phyloP scores from a whole-genome alignment of 2,113 vertebrate species.

The Mesembrinibis cayennensis region DNA sequence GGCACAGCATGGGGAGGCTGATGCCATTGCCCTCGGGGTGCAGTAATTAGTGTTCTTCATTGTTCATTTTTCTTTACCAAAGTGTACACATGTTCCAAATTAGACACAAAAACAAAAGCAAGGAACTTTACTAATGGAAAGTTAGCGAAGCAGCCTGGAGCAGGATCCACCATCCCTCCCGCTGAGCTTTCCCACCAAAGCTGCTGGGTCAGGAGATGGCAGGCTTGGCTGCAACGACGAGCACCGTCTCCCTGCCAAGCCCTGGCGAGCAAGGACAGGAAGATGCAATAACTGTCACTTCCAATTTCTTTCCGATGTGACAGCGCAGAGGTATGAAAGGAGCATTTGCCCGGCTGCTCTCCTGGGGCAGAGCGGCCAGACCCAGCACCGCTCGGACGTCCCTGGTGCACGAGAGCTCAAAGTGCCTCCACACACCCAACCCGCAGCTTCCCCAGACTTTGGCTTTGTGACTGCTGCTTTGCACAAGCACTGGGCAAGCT shows the following conservation, averaged over 20 bases:
- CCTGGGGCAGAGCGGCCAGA: accelerated
- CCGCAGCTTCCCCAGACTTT: background rate
- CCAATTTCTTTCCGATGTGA: background rate
- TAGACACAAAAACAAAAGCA: background rate
- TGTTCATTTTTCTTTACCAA: background rate
- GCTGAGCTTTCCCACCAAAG: background rate
- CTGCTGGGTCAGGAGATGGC: background rate
- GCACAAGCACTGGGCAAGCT: background rate
- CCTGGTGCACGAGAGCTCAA: accelerated
- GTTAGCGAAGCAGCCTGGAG: background rate
- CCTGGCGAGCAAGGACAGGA: background rate
- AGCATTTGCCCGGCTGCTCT: background rate
- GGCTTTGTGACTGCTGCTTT: background rate
- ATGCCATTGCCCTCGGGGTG: background rate
- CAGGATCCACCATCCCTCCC: background rate
- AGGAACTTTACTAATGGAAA: background rate
- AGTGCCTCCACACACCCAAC: background rate
- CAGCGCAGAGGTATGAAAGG: background rate
- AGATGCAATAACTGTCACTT: background rate
- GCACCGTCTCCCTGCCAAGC: background rate
- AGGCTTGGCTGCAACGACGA: background rate
- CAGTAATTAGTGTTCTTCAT: background rate
- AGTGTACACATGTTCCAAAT: background rate
- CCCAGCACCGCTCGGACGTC: accelerated
- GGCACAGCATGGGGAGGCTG: background rate